Evolutionary conservation across 2,888 invertebrate genomes (phyloP).

Genomic region (Chaitophorus viminalis): DNA sequence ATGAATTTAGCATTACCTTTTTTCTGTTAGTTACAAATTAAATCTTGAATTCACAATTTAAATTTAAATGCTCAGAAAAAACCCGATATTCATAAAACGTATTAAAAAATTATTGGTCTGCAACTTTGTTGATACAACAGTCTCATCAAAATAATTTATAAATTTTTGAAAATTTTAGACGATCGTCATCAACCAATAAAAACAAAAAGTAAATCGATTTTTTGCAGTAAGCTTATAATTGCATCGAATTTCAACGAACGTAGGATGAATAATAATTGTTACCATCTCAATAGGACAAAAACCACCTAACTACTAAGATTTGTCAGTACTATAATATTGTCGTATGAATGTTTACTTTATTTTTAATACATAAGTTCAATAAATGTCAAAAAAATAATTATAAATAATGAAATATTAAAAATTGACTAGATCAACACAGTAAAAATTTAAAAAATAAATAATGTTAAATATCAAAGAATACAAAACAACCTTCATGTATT

Average conservation of each 20-base stretch:
- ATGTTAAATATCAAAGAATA: not conserved
- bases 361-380: not conserved
- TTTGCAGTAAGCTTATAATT: not conserved
- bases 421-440: too few relatives aligned
- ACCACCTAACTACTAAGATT: not conserved
- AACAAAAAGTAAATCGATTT: not conserved
- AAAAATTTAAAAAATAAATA: not conserved
- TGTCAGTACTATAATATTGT: not conserved
- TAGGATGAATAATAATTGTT: not conserved
- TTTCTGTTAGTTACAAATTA: too few relatives aligned
- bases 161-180: not conserved
- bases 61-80: too few relatives aligned
- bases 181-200: not conserved
- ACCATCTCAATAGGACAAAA: not conserved
- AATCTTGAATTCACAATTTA: too few relatives aligned
- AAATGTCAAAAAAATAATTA: too few relatives aligned
- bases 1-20: too few relatives aligned
- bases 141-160: too few relatives aligned
- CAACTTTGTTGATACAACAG: too few relatives aligned
- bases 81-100: too few relatives aligned
- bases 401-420: too few relatives aligned
- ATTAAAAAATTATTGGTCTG: too few relatives aligned
- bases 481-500: not conserved
- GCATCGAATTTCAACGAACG: not conserved
- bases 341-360: not conserved